Base-by-base conservation (phyloP, 1,140 invertebrate genomes). In the Anthonomus grandis region DNA sequence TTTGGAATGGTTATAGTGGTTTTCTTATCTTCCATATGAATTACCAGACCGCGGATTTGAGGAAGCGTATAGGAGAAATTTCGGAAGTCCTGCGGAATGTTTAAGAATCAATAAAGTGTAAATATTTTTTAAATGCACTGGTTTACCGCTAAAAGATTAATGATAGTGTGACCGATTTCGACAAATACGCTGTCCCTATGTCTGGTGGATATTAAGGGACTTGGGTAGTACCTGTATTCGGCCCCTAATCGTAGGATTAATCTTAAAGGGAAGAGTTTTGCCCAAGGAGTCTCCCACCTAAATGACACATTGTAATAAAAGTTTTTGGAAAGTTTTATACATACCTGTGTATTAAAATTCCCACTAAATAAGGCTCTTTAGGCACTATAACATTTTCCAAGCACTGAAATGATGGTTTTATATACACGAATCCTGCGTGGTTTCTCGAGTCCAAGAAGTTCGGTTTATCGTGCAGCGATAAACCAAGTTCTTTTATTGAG, bases 141-240 rank as follows among this genome's bases (percentile, higher is more conserved):
- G 41, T 44, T 46, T 47, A 59, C 57, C 4, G 90, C 90, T 48
- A 94, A 73, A 27, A 94, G 79, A 76, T 91, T 93, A 76, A 94
- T 92, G 41, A 95, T 91, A 6, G 91, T 94, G 65, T 93, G 90
- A 9, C 91, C 91, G 51, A 94, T 90, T 77, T 95, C 90, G 39
- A 83, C 88, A 71, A 89, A 95, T 2, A 93, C 86, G 0, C 91
- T 84, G 53, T 90, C 87, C 12, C 92, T 72, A 67, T 86, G 81
- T 15, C 89, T 77, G 17, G 89, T 82, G n/a, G 90, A 91, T 19
- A 93, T 83, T 21, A 94, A 71, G 0, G 91, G 89, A 70, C 87
- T 90, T 2, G 92, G 92, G 76, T 94, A 95, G 70, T 91, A 93
- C 59, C 89, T 81, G 76, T 87, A 91, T 73, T 93, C 89, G 2